Evolutionary conservation across 2,113 vertebrate genomes (phyloP), one percentile per base, ranked within the genome.

Genomic region (Tetrao urogallus): DNA sequence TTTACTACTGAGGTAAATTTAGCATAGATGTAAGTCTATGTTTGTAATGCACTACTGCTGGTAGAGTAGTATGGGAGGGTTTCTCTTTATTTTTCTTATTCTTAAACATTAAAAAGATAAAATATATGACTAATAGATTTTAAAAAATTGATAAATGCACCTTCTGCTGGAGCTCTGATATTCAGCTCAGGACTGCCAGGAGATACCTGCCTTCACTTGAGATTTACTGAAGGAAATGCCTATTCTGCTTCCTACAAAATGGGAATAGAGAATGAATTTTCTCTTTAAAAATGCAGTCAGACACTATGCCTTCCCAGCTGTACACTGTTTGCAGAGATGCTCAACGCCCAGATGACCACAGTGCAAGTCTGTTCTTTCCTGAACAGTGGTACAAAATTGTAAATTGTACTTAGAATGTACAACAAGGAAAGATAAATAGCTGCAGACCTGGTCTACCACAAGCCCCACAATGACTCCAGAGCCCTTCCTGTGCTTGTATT

Each of bases 401-500:
- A 71, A 89, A 70, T 28, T 0, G 4, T 38, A 40, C 19, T 87
- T 82, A 38, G 67, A 79, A 82, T 24, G 15, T 64, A 76, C 38
- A 18, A 8, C 17, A 50, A 36, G 48, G 11, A 69, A 58, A 40
- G 54, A 60, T 6, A 50, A 63, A n/a, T 25, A 65, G 50, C 50
- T 1, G 0, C 20, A 1, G 11, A 91, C 60, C 5, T 42, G 84
- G 42, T 64, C 38, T 43, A 13, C 17, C 0, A 19, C 1, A 1
- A 50, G 40, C 64, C 40, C 1, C 42, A 6, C 24, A 0, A 2
- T 0, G 3, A 58, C 14, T 80, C 1, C 0, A 6, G 21, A 3
- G 4, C 32, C 32, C 21, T 22, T 70, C 50, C 50, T 14, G 25
- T 3, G 0, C 50, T 83, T 78, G 3, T 8, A 91, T 0, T 1